A percentile compares a stretch with the other conserved stretches of the same genome.
Evolutionary conservation across 2,113 vertebrate genomes (phyloP).

Genomic region (Poeciliopsis retropinna): DNA sequence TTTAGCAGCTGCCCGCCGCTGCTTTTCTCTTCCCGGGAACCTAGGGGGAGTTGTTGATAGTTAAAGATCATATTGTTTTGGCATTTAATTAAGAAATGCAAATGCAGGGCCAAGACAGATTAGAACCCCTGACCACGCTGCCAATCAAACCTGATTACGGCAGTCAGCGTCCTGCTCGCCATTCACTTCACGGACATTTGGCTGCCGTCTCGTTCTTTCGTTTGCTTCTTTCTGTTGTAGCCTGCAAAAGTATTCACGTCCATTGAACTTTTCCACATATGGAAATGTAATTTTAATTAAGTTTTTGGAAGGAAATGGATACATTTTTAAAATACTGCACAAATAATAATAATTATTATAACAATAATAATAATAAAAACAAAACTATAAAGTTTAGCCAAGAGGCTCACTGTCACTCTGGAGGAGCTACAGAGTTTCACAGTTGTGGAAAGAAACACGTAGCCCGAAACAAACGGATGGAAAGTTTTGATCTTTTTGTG

Average conservation of each 20-base stretch:
- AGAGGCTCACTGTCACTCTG: background rate
- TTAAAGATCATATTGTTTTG: constrained; percentile 81
- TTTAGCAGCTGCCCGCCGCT: constrained; percentile 44
- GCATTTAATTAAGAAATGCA: constrained; percentile 83
- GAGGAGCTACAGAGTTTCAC: background rate
- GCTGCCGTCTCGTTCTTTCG: constrained; percentile 23
- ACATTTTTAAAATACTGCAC: background rate
- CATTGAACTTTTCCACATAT: background rate
- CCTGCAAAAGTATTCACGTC: background rate
- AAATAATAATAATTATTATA: background rate
- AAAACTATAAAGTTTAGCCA: background rate
- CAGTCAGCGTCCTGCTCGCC: constrained; percentile 51
- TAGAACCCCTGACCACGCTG: constrained; percentile 73
- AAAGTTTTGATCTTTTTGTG: background rate
- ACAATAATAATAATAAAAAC: background rate
- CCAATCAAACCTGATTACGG: constrained; percentile 66
- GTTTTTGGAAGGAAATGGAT: background rate
- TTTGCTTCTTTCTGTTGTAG: background rate
- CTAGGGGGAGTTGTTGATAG: constrained; percentile 65
- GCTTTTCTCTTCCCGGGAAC: constrained; percentile 23
- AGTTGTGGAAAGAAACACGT: background rate
- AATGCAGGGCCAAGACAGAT: constrained; percentile 73
- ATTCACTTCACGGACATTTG: constrained; percentile 45
- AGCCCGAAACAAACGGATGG: background rate
- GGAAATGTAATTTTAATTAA: background rate